Evolutionary conservation across 2,797 vertebrate genomes (phyloP).

Genomic region (Acipenser oxyrinchus): DNA sequence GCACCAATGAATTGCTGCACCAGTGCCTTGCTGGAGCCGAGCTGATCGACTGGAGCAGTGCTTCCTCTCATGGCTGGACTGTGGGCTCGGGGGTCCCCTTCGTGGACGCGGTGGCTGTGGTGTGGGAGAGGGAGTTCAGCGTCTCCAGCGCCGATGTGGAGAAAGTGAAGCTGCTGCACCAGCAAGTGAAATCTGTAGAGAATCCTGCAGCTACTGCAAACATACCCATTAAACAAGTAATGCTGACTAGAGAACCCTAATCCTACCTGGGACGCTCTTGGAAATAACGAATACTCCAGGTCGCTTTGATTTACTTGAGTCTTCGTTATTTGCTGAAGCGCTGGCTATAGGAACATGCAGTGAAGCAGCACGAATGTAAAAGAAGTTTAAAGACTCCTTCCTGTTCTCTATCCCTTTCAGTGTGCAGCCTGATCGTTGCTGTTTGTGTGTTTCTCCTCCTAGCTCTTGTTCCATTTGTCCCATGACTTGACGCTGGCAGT

Average conservation of each 20-base stretch:
- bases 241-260: too few relatives aligned
- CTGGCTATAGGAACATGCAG: neutral
- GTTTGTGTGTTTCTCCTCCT: neutral
- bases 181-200: conserved; percentile 60
- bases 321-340: neutral
- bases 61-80: conserved; percentile 58
- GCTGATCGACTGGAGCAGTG: conserved; percentile 32
- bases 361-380: too few relatives aligned
- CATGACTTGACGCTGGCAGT: conserved; percentile 71
- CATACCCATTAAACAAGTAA: conserved; percentile 70
- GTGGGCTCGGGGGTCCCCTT: conserved; percentile 32
- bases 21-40: conserved; percentile 44
- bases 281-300: too few relatives aligned
- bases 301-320: neutral
- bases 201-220: conserved; percentile 60
- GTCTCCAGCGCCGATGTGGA: conserved; percentile 40
- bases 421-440: too few relatives aligned
- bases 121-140: conserved; percentile 64
- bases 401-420: too few relatives aligned
- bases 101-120: conserved; percentile 41
- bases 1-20: conserved; percentile 70
- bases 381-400: too few relatives aligned
- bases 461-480: conserved; percentile 76
- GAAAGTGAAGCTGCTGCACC: conserved; percentile 20
- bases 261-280: too few relatives aligned